Conservation (phyloP, 2,113 vertebrate species). For the Psittacus erithacus region DNA sequence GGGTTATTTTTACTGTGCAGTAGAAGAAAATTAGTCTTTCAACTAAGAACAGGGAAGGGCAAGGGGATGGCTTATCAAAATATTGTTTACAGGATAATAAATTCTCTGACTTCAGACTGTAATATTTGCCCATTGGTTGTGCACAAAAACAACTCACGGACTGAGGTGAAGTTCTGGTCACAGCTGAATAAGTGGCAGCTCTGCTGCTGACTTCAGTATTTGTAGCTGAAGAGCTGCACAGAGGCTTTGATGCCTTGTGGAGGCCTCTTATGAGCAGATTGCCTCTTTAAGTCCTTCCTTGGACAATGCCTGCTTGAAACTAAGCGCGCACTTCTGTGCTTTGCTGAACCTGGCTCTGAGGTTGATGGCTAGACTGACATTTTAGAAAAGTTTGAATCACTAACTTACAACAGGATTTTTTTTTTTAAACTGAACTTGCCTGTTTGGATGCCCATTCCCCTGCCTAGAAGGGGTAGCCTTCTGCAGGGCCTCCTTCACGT, state of each 20-base stretch:
- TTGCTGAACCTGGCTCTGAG: background rate
- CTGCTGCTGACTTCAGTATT: background rate
- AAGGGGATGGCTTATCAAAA: slow-evolving; percentile 44
- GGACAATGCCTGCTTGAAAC: background rate
- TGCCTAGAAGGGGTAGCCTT: background rate
- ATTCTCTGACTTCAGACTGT: slow-evolving; percentile 43
- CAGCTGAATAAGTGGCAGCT: background rate
- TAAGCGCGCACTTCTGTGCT: background rate
- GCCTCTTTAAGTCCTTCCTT: background rate
- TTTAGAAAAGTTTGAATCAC: background rate
- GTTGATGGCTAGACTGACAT: background rate
- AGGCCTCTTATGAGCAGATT: background rate
- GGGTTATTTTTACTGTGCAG: slow-evolving; percentile 39
- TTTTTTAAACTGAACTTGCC: background rate
- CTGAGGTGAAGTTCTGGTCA: background rate
- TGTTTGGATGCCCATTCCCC: background rate
- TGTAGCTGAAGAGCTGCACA: background rate
- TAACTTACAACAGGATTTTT: background rate
- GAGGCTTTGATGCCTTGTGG: background rate
- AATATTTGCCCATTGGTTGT: background rate
- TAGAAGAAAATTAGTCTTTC: slow-evolving; percentile 52
- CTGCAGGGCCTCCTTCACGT: background rate
- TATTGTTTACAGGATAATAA: slow-evolving; percentile 41
- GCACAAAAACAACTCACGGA: slow-evolving; percentile 25
- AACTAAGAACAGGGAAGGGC: slow-evolving; percentile 59